Base-by-base conservation (phyloP, 2,113 vertebrate genomes). In the Clarias magur region DNA sequence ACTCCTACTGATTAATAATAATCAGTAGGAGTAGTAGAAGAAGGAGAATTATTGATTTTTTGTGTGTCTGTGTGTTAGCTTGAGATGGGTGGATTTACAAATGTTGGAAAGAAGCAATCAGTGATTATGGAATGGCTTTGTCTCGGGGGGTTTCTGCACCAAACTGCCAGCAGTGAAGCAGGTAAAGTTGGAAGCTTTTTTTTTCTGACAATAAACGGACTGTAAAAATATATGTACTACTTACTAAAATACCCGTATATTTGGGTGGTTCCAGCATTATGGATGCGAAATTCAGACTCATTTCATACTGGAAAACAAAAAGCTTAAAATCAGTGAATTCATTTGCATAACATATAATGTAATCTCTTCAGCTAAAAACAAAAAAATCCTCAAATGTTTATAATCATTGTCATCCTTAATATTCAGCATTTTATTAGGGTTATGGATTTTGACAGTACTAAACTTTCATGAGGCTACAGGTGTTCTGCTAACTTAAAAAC, bases 101-200 rank as follows among this genome's bases (percentile, higher is more conserved):
- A 12, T 25, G 7, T 53, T 23, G 5, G 82, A 73, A 90, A 87
- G 88, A 95, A 82, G 84, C n/a, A 62, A 4, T 95, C 94, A 15
- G 0, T 95, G 91, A 95, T 99, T 70, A 89, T 95, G 75, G 97
- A 98, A 56, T 98, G 97, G 97, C 93, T 99, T 90, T 96, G 96
- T 72, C 91, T 97, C 63, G 94, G 94, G 82, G 86, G 87, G 38
- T 89, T 91, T 4, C 81, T 88, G 57, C 86, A 83, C 23, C 10
- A n/a, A 38, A 30, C 34, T 83, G 13, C 0, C 42, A 17, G 90
- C 89, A 90, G 87, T 90, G 92, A 92, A 90, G 88, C 90, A 93
- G 95, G 97, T 97, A 93, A 91, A 80, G 30, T 30, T 34, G 27
- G 25, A 4, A 25, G n/a, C 38, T 48, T 25, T 73, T 23, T 2